These are phyloP conservation scores for Phragmatobia fuliginosa DNA, from an alignment of 2,888 invertebrate genomes.

Conservation along the genomic window DNA sequence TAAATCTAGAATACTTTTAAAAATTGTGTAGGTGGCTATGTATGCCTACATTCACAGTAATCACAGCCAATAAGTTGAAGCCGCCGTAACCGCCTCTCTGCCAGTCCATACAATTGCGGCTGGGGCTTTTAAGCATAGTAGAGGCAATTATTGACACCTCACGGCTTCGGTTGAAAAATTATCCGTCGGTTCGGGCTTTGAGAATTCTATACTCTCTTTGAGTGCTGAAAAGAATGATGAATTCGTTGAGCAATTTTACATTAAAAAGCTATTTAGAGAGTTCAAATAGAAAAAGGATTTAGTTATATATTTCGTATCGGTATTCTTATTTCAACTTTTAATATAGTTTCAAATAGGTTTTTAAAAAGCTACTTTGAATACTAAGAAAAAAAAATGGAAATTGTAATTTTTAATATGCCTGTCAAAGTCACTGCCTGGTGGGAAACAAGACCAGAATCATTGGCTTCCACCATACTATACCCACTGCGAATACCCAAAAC, in stretches of 20 bases:
- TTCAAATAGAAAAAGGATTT: background rate
- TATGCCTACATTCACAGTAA: background rate
- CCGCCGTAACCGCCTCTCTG: background rate
- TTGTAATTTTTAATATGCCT: no score
- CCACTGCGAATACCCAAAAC: no score
- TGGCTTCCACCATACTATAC: no score
- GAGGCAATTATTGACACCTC: slow-evolving; percentile 31
- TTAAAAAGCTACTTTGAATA: background rate
- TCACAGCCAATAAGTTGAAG: background rate
- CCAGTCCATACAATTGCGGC: background rate
- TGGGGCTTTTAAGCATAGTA: slow-evolving; percentile 16
- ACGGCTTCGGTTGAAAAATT: slow-evolving; percentile 37
- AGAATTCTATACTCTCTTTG: slow-evolving; percentile 21
- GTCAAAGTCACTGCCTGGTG: no score
- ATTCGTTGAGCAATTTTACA: slow-evolving; percentile 17
- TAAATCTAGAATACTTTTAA: background rate
- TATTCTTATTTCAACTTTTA: background rate
- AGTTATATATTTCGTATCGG: background rate
- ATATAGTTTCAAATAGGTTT: background rate
- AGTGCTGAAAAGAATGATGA: slow-evolving; percentile 28
- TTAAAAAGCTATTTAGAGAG: background rate
- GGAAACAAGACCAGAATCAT: no score
- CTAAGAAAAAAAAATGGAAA: background rate
- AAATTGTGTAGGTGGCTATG: background rate
- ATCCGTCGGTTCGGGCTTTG: slow-evolving; percentile 24